phyloP scores from a whole-genome alignment of 1,140 invertebrate genomes.

The Bombus confusus region DNA sequence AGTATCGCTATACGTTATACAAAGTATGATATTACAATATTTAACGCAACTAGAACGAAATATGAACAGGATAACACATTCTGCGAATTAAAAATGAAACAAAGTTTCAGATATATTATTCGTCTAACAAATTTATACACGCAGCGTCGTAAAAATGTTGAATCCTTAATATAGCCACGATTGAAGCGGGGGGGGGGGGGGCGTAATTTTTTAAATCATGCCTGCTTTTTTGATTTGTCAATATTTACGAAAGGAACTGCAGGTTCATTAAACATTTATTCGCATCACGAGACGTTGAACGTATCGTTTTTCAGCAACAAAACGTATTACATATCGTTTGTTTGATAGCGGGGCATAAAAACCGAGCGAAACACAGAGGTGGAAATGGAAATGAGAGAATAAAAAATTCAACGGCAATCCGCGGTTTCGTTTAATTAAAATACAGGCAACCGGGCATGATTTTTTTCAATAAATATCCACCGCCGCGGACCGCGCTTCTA shows the following conservation, averaged over 20 bases:
- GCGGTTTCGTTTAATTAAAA: constrained; percentile 11
- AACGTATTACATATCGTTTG: constrained; percentile 12
- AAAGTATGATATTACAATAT: too few relatives aligned
- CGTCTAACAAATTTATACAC: too few relatives aligned
- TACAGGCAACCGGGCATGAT: neutral
- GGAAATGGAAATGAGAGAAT: constrained; percentile 14
- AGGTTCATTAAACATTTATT: constrained; percentile 1
- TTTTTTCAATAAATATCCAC: constrained; percentile 16
- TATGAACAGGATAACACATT: too few relatives aligned
- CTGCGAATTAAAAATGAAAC: too few relatives aligned
- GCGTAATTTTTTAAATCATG: too few relatives aligned
- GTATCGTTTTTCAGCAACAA: constrained; percentile 1
- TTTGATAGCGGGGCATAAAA: neutral
- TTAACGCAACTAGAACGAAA: too few relatives aligned
- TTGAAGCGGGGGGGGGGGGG: too few relatives aligned
- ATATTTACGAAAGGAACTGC: neutral
- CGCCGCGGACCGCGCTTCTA: neutral
- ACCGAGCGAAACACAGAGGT: neutral
- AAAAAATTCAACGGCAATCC: constrained; percentile 13
- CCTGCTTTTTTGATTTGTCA: neutral
- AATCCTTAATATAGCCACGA: too few relatives aligned
- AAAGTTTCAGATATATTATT: too few relatives aligned
- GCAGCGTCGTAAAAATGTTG: too few relatives aligned
- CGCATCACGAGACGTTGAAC: neutral
- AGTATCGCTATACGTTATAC: too few relatives aligned